Evolutionary conservation across 2,113 vertebrate species (phyloP).

Genomic region (Engraulis encrasicolus): DNA sequence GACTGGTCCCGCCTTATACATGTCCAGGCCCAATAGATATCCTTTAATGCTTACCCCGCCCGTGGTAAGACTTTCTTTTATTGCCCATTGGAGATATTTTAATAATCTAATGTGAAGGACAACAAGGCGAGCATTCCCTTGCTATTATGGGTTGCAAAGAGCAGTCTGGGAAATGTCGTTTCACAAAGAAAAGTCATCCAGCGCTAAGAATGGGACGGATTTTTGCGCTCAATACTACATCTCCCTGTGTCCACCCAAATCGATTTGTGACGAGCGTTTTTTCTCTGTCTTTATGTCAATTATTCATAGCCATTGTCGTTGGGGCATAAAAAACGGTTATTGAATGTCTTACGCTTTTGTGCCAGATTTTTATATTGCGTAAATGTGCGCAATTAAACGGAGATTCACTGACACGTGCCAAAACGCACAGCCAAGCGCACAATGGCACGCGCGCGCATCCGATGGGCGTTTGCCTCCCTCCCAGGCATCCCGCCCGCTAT

Average conservation of each 20-base stretch:
- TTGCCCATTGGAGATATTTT: conserved; percentile 41
- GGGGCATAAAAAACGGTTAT: conserved; percentile 31
- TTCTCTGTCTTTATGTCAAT: conserved; percentile 53
- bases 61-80: neutral
- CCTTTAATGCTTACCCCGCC: conserved; percentile 4
- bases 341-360: conserved; percentile 17
- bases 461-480: conserved; percentile 42
- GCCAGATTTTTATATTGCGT: neutral
- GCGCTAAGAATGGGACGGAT: neutral
- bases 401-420: neutral
- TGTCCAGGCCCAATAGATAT: conserved; percentile 39
- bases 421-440: neutral
- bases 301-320: conserved; percentile 46
- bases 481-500: neutral
- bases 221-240: conserved; percentile 49
- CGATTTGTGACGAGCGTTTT: conserved; percentile 36
- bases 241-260: conserved; percentile 27
- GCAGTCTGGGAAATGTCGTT: conserved; percentile 56
- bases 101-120: conserved; percentile 30
- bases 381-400: neutral
- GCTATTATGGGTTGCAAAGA: conserved; percentile 14
- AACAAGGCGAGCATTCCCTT: neutral
- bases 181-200: neutral
- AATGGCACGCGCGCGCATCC: conserved; percentile 31
- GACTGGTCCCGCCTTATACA: conserved; percentile 30